Evolutionary conservation across 2,113 vertebrate genomes (phyloP), one percentile per base, ranked within the genome.

Genomic region (Charadrius vociferus): DNA sequence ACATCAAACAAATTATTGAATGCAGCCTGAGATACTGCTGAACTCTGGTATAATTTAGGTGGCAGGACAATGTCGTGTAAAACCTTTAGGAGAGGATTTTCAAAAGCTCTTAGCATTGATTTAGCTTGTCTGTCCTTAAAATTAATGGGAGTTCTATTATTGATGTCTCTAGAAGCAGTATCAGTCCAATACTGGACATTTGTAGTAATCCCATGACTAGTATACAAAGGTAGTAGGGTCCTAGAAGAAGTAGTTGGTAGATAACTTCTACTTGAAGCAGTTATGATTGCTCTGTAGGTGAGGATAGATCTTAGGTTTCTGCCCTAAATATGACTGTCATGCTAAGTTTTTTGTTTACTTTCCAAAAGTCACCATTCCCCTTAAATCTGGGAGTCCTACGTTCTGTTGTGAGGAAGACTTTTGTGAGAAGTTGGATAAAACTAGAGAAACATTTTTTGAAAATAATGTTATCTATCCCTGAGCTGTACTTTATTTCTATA

Each of bases 1-100:
- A 66, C 63, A 94, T 95, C 93, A 96, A 95, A 91, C 81, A 94
- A 94, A 91, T 91, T 71, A 94, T n/a, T 75, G 74, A 94, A 95
- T 80, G 63, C 71, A 96, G 77, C 74, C 53, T 74, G 86, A 90
- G 81, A 88, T 88, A 80, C 58, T 77, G 70, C 56, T 41, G 49
- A 85, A 87, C 58, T 55, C 66, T 94, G n/a, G 62, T 86, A 47
- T 77, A 91, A 90, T 93, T 87, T 79, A 95, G 78, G 70, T 65
- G 66, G 86, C 49, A 87, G 73, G 20, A 91, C 26, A 94, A 70
- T 2, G 32, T 77, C 10, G 0, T 73, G 72, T 85, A 95, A 95
- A 93, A 93, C n/a, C 53, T 95, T 85, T 80, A 87, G 59, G 55
- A 88, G 78, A 89, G 82, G 84, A 93, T 94, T 96, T 96, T 94